Percentiles rank a stretch among this genome's conserved stretches.
Evolutionary conservation across 2,113 vertebrate genomes (phyloP).

Genomic region (Mesitornis unicolor): DNA sequence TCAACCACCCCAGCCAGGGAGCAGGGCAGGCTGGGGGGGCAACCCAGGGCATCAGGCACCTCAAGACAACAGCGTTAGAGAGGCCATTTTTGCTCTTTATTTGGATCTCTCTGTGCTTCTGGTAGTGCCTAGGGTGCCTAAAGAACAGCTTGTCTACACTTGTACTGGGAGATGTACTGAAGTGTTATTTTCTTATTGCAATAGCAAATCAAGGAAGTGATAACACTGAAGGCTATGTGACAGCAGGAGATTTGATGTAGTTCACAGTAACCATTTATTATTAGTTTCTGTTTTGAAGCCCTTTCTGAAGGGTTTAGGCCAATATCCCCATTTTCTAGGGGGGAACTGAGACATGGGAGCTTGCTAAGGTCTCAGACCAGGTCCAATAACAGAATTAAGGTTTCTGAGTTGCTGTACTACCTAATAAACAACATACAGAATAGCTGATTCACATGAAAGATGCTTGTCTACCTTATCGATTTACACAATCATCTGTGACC

Average conservation of each 20-base stretch:
- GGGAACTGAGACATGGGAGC: not conserved
- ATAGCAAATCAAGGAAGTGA: not conserved
- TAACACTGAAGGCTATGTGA: not conserved
- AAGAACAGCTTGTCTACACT: not conserved
- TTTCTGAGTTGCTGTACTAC: not conserved
- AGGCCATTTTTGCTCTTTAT: not conserved
- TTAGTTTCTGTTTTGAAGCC: not conserved
- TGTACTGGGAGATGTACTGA: not conserved
- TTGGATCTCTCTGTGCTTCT: not conserved
- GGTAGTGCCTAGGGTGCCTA: not conserved
- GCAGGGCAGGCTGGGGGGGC: not conserved
- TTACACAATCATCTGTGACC: slow-evolving; percentile 17
- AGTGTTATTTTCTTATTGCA: not conserved
- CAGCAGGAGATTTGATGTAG: not conserved
- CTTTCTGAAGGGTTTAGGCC: not conserved
- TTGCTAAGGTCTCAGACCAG: not conserved
- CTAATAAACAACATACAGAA: not conserved
- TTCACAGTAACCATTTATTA: not conserved
- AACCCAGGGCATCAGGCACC: not conserved
- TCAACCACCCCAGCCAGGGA: not conserved
- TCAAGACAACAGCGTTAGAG: not conserved
- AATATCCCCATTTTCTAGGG: not conserved
- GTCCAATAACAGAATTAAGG: not conserved
- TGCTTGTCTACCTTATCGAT: slow-evolving; percentile 7
- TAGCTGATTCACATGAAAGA: slow-evolving; percentile 14